These are phyloP conservation scores for Eueides isabella DNA, from an alignment of 1,140 invertebrate genomes.

Conservation along the genomic window DNA sequence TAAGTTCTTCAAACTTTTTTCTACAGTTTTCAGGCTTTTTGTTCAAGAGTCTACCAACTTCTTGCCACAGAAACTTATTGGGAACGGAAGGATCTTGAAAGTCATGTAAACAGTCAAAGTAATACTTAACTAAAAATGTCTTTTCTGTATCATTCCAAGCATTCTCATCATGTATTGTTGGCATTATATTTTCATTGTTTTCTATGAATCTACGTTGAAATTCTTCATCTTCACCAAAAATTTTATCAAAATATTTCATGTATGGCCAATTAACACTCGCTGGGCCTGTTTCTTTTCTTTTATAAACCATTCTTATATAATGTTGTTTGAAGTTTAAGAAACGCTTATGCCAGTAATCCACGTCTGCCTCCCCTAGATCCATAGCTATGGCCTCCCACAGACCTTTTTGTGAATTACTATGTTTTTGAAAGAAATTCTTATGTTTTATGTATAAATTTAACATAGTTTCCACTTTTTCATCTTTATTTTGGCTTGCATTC, in stretches of 20 bases:
- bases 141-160: slow-evolving; percentile 59
- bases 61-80: slow-evolving; percentile 68
- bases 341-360: slow-evolving; percentile 72
- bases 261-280: slow-evolving; percentile 67
- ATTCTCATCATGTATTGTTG: slow-evolving; percentile 33
- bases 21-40: slow-evolving; percentile 61
- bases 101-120: slow-evolving; percentile 71
- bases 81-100: slow-evolving; percentile 71
- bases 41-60: slow-evolving; percentile 66
- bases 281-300: slow-evolving; percentile 49
- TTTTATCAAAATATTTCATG: slow-evolving; percentile 68
- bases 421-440: slow-evolving; percentile 54
- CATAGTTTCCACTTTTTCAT: slow-evolving; percentile 64
- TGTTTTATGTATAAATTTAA: slow-evolving; percentile 66
- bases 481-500: slow-evolving; percentile 34
- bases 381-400: slow-evolving; percentile 69
- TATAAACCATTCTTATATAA: slow-evolving; percentile 65
- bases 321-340: slow-evolving; percentile 75
- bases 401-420: slow-evolving; percentile 53
- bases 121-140: slow-evolving; percentile 68
- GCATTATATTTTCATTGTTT: slow-evolving; percentile 6
- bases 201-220: slow-evolving; percentile 59
- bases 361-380: slow-evolving; percentile 62
- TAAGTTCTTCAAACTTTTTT: slow-evolving; percentile 59
- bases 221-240: slow-evolving; percentile 64